Conservation (phyloP, 2,888 invertebrate species). For the Scrobipalpa atriplicella region DNA sequence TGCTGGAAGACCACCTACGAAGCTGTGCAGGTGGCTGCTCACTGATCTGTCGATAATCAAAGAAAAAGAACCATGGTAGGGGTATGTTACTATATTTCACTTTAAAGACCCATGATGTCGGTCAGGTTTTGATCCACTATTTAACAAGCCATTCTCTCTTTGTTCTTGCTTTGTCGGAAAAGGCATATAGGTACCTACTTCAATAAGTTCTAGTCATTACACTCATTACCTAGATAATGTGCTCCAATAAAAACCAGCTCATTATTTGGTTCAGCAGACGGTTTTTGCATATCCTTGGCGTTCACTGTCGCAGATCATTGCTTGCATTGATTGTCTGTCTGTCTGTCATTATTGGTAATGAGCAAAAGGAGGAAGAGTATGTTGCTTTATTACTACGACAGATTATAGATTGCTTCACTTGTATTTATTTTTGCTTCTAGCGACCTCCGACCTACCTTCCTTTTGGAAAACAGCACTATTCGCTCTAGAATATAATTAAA, state of each 20-base stretch:
- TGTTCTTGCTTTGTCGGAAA: neutral
- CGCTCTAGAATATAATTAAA: too few species aligned
- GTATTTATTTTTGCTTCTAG: neutral
- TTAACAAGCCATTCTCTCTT: too few species aligned
- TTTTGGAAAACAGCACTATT: too few species aligned
- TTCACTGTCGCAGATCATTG: conserved; percentile 32
- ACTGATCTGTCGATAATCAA: too few species aligned
- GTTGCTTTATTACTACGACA: neutral
- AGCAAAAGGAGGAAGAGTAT: conserved; percentile 31
- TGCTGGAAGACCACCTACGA: too few species aligned
- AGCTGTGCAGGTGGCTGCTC: too few species aligned
- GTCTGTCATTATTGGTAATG: conserved; percentile 28
- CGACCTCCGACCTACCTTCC: too few species aligned
- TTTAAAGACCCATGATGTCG: too few species aligned
- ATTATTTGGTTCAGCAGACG: conserved; percentile 6
- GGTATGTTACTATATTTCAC: too few species aligned
- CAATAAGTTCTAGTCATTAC: neutral
- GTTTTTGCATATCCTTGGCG: conserved; percentile 33
- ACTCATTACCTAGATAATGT: neutral
- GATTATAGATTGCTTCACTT: neutral
- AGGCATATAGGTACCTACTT: neutral
- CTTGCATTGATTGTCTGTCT: conserved; percentile 28
- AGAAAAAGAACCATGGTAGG: too few species aligned
- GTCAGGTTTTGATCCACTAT: too few species aligned
- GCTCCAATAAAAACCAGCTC: conserved; percentile 26